Conservation (phyloP, 2,888 invertebrate genomes). For the Ectemnius lituratus region DNA sequence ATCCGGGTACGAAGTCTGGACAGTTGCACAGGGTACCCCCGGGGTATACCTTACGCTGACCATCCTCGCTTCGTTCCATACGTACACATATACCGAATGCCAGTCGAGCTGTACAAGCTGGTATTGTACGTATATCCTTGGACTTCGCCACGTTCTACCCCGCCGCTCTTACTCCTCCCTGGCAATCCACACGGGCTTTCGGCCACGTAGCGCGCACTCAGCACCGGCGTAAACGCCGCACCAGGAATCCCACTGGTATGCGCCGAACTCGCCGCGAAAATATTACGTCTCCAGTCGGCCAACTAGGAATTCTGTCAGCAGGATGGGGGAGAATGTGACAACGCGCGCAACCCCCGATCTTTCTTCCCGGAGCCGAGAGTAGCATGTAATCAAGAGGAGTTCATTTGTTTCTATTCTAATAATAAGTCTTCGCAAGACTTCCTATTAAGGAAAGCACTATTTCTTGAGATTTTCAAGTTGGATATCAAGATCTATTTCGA, state of each 20-base stretch:
- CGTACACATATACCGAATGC: conserved; percentile 31
- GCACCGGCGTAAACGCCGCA: conserved; percentile 19
- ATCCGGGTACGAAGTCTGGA: conserved; percentile 66
- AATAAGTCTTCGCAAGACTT: too few relatives aligned
- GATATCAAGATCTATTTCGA: too few relatives aligned
- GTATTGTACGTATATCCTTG: conserved; percentile 48
- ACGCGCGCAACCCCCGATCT: too few relatives aligned
- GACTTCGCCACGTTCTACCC: conserved; percentile 9
- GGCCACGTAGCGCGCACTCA: conserved; percentile 51
- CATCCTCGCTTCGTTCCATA: conserved; percentile 8
- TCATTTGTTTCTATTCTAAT: too few relatives aligned
- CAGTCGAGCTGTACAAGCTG: conserved; percentile 43
- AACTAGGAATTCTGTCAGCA: conserved; percentile 6
- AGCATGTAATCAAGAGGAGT: too few relatives aligned
- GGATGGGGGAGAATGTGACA: too few relatives aligned
- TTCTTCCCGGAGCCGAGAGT: too few relatives aligned
- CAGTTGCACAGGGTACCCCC: conserved; percentile 37
- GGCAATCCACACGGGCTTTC: conserved; percentile 43
- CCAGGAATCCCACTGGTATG: conserved; percentile 44
- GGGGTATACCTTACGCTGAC: conserved; percentile 36
- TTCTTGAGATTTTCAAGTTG: too few relatives aligned
- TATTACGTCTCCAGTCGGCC: conserved; percentile 4
- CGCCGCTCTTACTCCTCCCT: not conserved
- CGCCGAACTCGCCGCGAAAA: conserved; percentile 14
- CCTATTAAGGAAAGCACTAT: too few relatives aligned